phyloP scores from a whole-genome alignment of 1,140 invertebrate species.

The Sycophila sp. region DNA sequence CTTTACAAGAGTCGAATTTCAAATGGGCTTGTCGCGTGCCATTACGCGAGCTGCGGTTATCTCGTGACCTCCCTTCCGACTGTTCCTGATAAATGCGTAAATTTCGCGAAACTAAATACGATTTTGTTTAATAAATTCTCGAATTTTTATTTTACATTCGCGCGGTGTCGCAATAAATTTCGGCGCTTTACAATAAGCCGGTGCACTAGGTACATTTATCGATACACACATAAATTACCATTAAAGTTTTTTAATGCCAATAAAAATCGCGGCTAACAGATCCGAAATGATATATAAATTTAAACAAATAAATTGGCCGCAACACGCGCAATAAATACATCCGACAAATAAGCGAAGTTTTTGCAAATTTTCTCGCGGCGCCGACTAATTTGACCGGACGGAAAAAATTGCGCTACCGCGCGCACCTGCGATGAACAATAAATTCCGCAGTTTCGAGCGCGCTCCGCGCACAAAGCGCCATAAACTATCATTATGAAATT shows the following conservation, averaged over 20 bases:
- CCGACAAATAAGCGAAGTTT: neutral
- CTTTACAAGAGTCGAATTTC: too few species aligned
- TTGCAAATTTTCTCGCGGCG: neutral
- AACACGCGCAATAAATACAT: neutral
- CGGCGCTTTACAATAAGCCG: too few species aligned
- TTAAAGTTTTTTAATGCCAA: neutral
- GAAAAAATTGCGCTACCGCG: neutral
- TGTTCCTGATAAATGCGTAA: too few species aligned
- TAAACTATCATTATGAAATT: constrained; percentile 35
- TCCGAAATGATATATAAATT: neutral
- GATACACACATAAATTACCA: neutral
- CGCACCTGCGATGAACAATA: constrained; percentile 23
- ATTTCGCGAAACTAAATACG: too few species aligned
- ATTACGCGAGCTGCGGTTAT: too few species aligned
- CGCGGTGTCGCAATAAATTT: too few species aligned
- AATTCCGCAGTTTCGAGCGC: neutral
- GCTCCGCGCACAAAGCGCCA: neutral
- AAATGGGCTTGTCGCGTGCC: too few species aligned
- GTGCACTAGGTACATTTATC: too few species aligned
- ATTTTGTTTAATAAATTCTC: too few species aligned
- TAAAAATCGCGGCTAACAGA: neutral
- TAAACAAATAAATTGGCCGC: neutral
- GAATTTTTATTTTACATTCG: too few species aligned
- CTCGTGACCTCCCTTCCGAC: too few species aligned
- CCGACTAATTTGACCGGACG: constrained; percentile 1